Percentiles rank a stretch among this genome's conserved stretches.
Evolutionary conservation across 2,113 vertebrate genomes (phyloP).

Genomic region (Ochotona curzoniae): DNA sequence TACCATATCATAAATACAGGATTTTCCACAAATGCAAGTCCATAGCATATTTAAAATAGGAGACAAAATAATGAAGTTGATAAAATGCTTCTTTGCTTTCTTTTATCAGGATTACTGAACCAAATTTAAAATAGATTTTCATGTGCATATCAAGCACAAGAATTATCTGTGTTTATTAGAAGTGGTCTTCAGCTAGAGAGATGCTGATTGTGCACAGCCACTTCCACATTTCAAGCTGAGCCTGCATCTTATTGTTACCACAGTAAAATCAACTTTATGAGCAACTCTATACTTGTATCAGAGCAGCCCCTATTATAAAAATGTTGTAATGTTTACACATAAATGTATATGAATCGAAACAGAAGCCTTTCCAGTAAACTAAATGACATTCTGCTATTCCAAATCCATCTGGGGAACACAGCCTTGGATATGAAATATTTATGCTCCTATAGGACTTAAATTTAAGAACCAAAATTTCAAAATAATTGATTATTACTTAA

Average conservation of each 20-base stretch:
- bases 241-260: constrained; percentile 52
- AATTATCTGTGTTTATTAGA: constrained; percentile 72
- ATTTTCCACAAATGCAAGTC: not conserved
- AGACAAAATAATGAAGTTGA: constrained; percentile 34
- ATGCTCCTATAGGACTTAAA: constrained; percentile 38
- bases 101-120: constrained; percentile 20
- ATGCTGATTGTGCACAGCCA: constrained; percentile 74
- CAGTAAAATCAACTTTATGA: constrained; percentile 78
- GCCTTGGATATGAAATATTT: constrained; percentile 21
- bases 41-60: constrained; percentile 13
- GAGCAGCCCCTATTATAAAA: constrained; percentile 56
- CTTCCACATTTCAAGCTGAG: constrained; percentile 57
- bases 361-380: constrained; percentile 13
- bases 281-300: constrained; percentile 51
- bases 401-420: constrained; percentile 7
- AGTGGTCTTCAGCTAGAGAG: constrained; percentile 65
- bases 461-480: constrained; percentile 34
- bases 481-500: constrained; percentile 57
- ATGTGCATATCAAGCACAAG: constrained; percentile 48
- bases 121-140: constrained; percentile 71
- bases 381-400: constrained; percentile 36
- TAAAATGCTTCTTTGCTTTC: constrained; percentile 63
- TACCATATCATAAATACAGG: not conserved
- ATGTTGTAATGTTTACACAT: constrained; percentile 39
- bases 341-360: constrained; percentile 57